phyloP scores from a whole-genome alignment of 1,140 invertebrate genomes.

The Diplogasteroides magnus region DNA sequence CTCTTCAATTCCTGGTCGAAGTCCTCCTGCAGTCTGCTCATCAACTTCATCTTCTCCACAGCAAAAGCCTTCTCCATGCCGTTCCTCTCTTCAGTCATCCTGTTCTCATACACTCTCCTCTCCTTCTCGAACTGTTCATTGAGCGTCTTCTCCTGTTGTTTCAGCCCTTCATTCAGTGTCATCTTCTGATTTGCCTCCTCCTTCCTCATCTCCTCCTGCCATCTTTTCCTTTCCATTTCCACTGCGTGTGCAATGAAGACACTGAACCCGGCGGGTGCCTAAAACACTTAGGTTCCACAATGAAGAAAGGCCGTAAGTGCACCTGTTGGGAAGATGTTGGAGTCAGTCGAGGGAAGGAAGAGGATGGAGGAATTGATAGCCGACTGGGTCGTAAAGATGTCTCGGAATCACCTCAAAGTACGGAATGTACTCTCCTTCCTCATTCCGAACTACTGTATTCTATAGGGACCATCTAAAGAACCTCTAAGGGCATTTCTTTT shows the following conservation, averaged over 20 bases:
- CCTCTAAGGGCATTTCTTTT: no score
- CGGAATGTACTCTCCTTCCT: no score
- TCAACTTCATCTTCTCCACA: conserved; percentile 20
- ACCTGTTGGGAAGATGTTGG: no score
- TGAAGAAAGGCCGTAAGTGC: no score
- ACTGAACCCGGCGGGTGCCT: not conserved
- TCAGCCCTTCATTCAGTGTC: conserved; percentile 7
- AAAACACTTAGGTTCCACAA: no score
- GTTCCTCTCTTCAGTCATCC: conserved; percentile 3
- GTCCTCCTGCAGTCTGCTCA: conserved; percentile 13
- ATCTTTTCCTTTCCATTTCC: not conserved
- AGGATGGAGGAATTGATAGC: no score
- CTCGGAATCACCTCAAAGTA: no score
- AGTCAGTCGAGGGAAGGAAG: no score
- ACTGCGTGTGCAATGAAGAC: not conserved
- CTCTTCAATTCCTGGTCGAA: conserved; percentile 11
- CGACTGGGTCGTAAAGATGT: no score
- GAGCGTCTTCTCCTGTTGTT: conserved; percentile 10
- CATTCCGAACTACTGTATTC: no score
- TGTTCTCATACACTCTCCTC: not conserved
- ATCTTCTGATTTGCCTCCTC: not conserved
- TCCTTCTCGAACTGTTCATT: conserved; percentile 2
- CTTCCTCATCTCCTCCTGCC: not conserved
- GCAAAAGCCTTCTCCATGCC: conserved; percentile 7
- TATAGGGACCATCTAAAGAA: no score